Evolutionary conservation across 2,113 vertebrate genomes (phyloP).

Genomic region (Sorex araneus): DNA sequence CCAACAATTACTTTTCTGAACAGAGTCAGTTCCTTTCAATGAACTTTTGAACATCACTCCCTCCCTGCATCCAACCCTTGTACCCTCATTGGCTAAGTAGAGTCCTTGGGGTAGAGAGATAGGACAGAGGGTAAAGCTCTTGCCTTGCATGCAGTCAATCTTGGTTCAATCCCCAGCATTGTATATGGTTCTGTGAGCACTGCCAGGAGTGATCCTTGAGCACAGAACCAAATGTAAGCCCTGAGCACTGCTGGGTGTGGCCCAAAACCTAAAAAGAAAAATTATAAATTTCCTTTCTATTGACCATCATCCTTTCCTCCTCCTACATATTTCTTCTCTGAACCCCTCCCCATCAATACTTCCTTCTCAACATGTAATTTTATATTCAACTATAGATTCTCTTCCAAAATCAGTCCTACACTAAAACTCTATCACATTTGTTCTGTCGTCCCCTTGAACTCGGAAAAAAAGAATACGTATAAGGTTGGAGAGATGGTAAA

Average conservation of each 20-base stretch:
- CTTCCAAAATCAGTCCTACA: neutral
- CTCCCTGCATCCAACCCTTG: neutral
- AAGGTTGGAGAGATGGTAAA: too few species aligned
- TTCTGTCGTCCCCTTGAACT: neutral
- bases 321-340: neutral
- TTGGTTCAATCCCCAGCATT: too few species aligned
- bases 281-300: neutral
- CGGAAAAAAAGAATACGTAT: neutral
- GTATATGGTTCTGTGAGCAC: too few species aligned
- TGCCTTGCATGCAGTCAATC: too few species aligned
- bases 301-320: neutral
- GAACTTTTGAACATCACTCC: too few species aligned
- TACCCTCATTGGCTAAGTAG: neutral
- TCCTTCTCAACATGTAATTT: neutral
- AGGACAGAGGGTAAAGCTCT: neutral
- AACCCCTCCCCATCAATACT: neutral
- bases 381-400: neutral
- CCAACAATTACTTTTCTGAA: neutral
- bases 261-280: neutral
- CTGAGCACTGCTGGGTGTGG: too few species aligned
- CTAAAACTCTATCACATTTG: neutral
- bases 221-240: neutral
- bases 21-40: neutral
- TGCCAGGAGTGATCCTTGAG: too few species aligned
- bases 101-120: neutral